Evolutionary conservation across 2,888 invertebrate genomes (phyloP), one percentile per base, ranked within the genome.

Genomic region (Drosophila austrosaltans): DNA sequence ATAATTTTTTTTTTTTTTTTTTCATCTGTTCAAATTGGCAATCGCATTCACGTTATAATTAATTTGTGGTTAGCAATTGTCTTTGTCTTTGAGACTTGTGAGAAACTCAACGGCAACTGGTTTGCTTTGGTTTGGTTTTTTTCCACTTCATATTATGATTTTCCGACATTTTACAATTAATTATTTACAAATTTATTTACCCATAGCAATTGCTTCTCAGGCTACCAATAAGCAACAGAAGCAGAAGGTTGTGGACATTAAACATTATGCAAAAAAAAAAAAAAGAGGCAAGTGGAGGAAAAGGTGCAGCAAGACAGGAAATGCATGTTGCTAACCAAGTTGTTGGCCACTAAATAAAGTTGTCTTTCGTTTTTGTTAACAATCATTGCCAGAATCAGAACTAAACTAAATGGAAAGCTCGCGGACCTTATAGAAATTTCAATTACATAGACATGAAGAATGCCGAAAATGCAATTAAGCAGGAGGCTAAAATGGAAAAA

Each of bases 381-480:
- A 42, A 66, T 64, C 56, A 53, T 61, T 32, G 60, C 63, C 64
- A 58, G 59, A 63, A 20, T 12, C 30, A 57, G 20, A 12, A 20
- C 5, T 7, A 39, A 12, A 36, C 36, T 36, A 25, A 48, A 10
- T 3, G 12, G 5, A 22, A 22, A 22, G 10, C n/a, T 32, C 4
- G 12, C 5, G 20, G 36, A 58, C 62, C 68, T 22, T 30, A 44
- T 16, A 58, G 67, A 53, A 44, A 73, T 81, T 86, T 81, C 77
- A 78, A 82, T 82, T 86, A 79, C 76, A 78, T 66, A 72, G 53
- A 77, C 36, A 54, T 32, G 22, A 48, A 63, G 65, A 64, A 73
- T 72, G 67, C 63, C 68, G 69, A 66, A 80, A 82, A 87, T 87
- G 79, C 85, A 85, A 85, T 85, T 87, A 87, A 82, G 85, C 82